phyloP scores from a whole-genome alignment of 2,797 vertebrate species.

The Scyliorhinus canicula region DNA sequence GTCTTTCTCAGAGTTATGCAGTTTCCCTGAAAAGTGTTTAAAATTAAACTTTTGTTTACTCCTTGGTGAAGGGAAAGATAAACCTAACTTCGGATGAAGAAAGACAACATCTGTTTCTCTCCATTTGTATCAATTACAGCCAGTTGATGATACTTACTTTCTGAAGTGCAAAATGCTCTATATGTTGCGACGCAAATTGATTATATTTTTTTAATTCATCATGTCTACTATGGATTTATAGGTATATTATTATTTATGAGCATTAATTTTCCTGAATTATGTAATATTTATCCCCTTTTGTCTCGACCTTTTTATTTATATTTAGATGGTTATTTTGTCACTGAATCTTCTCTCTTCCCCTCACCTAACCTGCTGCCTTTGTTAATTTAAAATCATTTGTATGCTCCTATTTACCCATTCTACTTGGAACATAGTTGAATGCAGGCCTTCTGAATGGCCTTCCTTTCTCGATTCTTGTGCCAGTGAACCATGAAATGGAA shows the following conservation, averaged over 20 bases:
- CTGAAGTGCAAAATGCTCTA: background rate
- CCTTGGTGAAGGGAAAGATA: too few species aligned
- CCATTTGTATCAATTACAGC: background rate
- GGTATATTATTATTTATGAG: background rate
- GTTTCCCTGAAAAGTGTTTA: too few species aligned
- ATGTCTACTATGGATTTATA: background rate
- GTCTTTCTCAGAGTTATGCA: too few species aligned
- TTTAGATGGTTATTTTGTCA: background rate
- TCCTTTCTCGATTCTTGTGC: background rate
- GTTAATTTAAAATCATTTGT: background rate
- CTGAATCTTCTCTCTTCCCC: background rate
- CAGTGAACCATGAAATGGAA: background rate
- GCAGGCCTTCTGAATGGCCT: background rate
- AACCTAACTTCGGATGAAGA: background rate
- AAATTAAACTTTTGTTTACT: too few species aligned
- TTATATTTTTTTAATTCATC: background rate
- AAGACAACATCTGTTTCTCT: background rate
- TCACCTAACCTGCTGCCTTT: background rate
- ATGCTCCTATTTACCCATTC: background rate
- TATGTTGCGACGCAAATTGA: background rate
- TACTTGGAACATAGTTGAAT: background rate
- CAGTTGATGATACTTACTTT: background rate
- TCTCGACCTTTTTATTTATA: background rate
- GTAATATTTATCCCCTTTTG: background rate
- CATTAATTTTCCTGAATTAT: background rate